These are phyloP conservation scores for Drymodes brunneopygia DNA, from an alignment of 2,113 vertebrate genomes.

Conservation along the genomic window DNA sequence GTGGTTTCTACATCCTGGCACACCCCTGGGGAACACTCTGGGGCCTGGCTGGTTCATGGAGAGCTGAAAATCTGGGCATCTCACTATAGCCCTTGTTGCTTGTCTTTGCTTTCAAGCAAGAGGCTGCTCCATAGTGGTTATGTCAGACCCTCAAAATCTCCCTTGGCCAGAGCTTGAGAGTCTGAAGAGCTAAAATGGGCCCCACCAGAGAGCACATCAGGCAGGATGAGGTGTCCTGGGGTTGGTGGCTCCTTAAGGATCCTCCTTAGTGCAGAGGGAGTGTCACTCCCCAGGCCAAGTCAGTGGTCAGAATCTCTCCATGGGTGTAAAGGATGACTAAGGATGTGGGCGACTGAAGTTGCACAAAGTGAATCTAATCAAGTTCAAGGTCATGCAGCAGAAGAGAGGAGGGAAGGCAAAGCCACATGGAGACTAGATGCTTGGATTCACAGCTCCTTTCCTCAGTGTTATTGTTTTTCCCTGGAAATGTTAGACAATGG, in stretches of 20 bases:
- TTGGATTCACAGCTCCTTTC: neutral
- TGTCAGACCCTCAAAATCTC: neutral
- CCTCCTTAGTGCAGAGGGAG: neutral
- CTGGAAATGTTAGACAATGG: neutral
- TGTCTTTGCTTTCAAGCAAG: neutral
- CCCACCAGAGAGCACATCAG: neutral
- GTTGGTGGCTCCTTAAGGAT: neutral
- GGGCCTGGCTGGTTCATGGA: neutral
- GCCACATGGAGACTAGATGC: neutral
- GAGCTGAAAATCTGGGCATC: neutral
- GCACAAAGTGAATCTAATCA: neutral
- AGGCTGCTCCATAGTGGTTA: neutral
- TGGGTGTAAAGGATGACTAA: neutral
- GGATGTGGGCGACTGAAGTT: neutral
- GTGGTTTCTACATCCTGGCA: neutral
- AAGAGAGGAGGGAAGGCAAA: neutral
- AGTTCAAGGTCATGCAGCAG: neutral
- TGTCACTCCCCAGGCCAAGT: neutral
- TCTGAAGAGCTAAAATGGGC: neutral
- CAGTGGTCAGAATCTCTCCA: neutral
- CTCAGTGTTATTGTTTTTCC: neutral
- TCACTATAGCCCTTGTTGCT: neutral
- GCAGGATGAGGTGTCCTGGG: neutral
- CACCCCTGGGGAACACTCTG: neutral
- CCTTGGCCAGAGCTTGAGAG: neutral